Evolutionary conservation across 2,113 vertebrate genomes (phyloP).

Genomic region (Chitala chitala): DNA sequence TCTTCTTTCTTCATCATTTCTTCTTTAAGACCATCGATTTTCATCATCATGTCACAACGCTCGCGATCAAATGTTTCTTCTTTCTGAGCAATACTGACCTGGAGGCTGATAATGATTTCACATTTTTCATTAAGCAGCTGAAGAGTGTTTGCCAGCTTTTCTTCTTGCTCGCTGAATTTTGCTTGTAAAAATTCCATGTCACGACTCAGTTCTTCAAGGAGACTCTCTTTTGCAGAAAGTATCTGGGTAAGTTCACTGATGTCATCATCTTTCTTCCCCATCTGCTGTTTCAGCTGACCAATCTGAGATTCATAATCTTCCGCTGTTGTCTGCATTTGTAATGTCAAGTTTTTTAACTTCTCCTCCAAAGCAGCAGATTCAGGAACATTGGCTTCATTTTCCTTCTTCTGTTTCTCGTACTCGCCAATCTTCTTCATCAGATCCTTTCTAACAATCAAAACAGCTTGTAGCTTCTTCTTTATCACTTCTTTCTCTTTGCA

Average conservation of each 20-base stretch:
- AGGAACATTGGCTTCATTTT: conserved; percentile 45
- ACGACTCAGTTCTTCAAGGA: conserved; percentile 42
- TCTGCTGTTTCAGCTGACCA: conserved; percentile 50
- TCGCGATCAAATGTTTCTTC: conserved; percentile 50
- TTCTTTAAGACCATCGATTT: conserved; percentile 53
- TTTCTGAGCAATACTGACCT: conserved; percentile 46
- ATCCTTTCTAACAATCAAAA: conserved; percentile 70
- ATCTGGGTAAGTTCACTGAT: conserved; percentile 41
- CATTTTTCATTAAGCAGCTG: conserved; percentile 56
- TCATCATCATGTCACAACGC: conserved; percentile 40
- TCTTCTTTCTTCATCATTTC: conserved; percentile 50
- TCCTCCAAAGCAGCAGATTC: conserved; percentile 47
- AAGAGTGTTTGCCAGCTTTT: conserved; percentile 43
- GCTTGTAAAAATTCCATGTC: conserved; percentile 42
- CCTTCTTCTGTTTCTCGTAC: conserved; percentile 58
- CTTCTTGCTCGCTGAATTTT: conserved; percentile 56
- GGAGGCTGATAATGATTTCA: conserved; percentile 49
- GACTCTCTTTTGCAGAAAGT: conserved; percentile 43
- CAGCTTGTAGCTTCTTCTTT: conserved; percentile 79
- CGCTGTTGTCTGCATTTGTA: conserved; percentile 42
- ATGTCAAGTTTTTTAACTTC: conserved; percentile 48
- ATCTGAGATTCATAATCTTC: conserved; percentile 47
- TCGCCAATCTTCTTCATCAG: conserved; percentile 68
- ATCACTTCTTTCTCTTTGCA: conserved; percentile 69
- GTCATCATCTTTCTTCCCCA: conserved; percentile 57